Conservation (phyloP, 2,888 invertebrate species). For the Petrolisthes manimaculis region DNA sequence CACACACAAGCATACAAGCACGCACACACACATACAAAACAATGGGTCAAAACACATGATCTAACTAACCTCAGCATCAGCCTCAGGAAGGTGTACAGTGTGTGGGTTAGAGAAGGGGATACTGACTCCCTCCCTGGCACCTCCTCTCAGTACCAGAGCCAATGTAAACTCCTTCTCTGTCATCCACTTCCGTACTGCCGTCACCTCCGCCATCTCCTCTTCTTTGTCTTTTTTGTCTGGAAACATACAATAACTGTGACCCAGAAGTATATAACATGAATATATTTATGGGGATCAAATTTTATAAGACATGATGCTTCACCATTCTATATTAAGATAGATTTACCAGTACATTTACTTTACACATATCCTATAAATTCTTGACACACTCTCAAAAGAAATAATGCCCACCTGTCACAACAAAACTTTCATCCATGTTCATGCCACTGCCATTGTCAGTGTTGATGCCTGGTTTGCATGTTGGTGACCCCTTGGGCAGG, state of each 20-base stretch:
- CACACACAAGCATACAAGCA: not conserved
- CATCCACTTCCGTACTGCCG: slow-evolving; percentile 41
- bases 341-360: not conserved
- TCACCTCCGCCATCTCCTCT: slow-evolving; percentile 19
- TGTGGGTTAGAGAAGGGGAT: slow-evolving; percentile 31
- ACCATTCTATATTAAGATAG: not conserved
- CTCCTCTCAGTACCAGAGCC: slow-evolving; percentile 46
- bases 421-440: slow-evolving; percentile 39
- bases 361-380: not conserved
- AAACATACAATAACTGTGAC: not conserved
- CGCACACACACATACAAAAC: not conserved
- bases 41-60: not conserved
- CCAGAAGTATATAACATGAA: too few relatives aligned
- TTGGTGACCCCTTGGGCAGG: slow-evolving; percentile 12
- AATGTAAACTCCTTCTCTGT: slow-evolving; percentile 38
- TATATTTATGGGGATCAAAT: too few relatives aligned
- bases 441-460: slow-evolving; percentile 34
- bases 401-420: slow-evolving; percentile 19
- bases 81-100: not conserved
- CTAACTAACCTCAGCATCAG: slow-evolving; percentile 38
- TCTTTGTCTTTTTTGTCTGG: not conserved
- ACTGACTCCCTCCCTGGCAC: slow-evolving; percentile 52
- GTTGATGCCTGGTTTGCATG: slow-evolving; percentile 25
- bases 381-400: not conserved
- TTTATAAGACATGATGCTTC: not conserved